Percentiles rank a stretch among this genome's conserved stretches.
Conservation (phyloP, 2,888 invertebrate genomes). For the Drosophila stalkeri region DNA sequence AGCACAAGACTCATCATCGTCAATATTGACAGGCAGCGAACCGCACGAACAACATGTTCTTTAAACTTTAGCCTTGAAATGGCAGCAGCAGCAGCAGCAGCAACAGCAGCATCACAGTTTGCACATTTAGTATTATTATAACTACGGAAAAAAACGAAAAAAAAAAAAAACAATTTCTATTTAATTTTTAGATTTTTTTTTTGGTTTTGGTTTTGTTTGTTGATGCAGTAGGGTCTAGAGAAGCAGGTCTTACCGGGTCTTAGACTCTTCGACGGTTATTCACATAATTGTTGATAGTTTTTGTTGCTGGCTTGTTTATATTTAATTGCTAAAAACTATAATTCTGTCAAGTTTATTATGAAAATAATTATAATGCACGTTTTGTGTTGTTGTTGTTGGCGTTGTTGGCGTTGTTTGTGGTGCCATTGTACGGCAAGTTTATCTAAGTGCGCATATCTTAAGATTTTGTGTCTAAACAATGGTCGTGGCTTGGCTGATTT, state of each 20-base stretch:
- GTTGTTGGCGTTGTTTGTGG: conserved; percentile 20
- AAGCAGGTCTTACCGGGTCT: conserved; percentile 63
- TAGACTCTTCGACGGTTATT: conserved; percentile 50
- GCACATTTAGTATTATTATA: conserved; percentile 68
- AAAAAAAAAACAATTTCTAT: conserved; percentile 35
- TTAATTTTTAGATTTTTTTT: conserved; percentile 26
- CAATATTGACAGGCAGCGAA: conserved; percentile 73
- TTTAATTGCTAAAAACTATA: conserved; percentile 82
- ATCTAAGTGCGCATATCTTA: conserved; percentile 79
- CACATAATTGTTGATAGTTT: conserved; percentile 74
- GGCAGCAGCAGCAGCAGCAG: conserved; percentile 43
- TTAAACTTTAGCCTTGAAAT: conserved; percentile 78
- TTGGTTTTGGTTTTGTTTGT: conserved; percentile 23
- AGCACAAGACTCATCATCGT: conserved; percentile 75
- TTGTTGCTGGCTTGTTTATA: conserved; percentile 66
- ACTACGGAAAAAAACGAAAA: conserved; percentile 18
- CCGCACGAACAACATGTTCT: conserved; percentile 74
- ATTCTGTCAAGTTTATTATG: conserved; percentile 82
- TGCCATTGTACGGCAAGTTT: conserved; percentile 73
- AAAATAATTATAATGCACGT: conserved; percentile 80
- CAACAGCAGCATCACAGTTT: conserved; percentile 53
- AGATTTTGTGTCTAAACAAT: conserved; percentile 66
- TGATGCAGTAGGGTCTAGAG: conserved; percentile 65
- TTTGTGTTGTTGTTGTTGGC: conserved; percentile 35
- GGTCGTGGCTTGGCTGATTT: conserved; percentile 74